Evolutionary conservation across 1,140 invertebrate genomes (phyloP), one percentile per base, ranked within the genome.

Genomic region (Atta texana): DNA sequence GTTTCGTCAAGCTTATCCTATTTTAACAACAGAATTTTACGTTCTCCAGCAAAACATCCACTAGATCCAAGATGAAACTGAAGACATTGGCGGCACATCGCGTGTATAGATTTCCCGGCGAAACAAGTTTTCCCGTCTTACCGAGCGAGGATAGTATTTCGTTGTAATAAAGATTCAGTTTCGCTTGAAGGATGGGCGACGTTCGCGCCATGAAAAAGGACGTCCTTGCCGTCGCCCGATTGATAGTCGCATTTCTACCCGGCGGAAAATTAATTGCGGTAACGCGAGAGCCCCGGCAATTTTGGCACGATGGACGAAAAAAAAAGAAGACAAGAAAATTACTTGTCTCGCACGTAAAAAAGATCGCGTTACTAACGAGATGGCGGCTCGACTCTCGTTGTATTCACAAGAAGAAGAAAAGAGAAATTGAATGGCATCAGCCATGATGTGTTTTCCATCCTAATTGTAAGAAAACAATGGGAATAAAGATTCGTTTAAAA

Each of bases 351-450:
- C 64, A 53, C 44, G 78, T 71, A 72, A 86, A 88, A 92, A 87
- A 89, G 80, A 91, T 93, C 92, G 76, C 87, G 89, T 93, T 92
- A 92, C 92, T 92, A 92, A 93, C 92, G 92, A 92, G 91, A 92
- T 91, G 88, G 86, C 88, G 88, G 90, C 88, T 75, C 75, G 85
- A 87, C 88, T 78, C 87, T 82, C 90, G 80, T 91, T 88, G 88
- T 87, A 87, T 90, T 92, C 84, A 57, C 85, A 75, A 71, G 69
- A 81, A 61, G 85, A 89, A 89, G 86, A 86, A 84, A 82, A 80
- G 85, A 85, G 75, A 89, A 92, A 91, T 92, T 91, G 90, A 84
- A 84, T n/a, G 66, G 64, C 61, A 81, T 89, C 71, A 86, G 69
- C 85, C 68, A 53, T 55, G 55, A 12, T 31, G 74, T 63, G 68